Evolutionary conservation across 2,888 invertebrate species (phyloP).

Genomic region (Pasiphila rectangulata): DNA sequence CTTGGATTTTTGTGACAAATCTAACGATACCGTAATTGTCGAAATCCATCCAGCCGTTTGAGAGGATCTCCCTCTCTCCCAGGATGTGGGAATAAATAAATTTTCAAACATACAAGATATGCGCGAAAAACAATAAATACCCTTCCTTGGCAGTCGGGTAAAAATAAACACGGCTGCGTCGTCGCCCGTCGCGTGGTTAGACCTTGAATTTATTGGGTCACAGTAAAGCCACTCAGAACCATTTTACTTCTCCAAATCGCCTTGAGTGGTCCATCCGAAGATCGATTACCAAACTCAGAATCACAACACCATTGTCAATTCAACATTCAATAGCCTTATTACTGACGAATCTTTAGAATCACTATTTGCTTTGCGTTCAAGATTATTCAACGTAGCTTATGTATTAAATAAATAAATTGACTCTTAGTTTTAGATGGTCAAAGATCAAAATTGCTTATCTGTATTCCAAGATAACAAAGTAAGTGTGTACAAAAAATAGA

Average conservation of each 20-base stretch:
- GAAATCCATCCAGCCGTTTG: too few relatives aligned
- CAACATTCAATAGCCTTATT: slow-evolving; percentile 42
- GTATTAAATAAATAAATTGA: not conserved
- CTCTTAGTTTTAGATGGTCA: not conserved
- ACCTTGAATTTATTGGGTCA: too few relatives aligned
- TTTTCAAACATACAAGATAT: too few relatives aligned
- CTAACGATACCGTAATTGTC: too few relatives aligned
- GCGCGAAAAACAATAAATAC: too few relatives aligned
- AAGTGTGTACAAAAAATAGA: slow-evolving; percentile 2
- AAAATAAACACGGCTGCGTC: too few relatives aligned
- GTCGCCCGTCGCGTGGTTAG: too few relatives aligned
- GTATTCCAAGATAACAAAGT: not conserved
- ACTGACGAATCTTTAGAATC: slow-evolving; percentile 39
- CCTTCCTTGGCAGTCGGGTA: too few relatives aligned
- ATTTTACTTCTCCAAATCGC: slow-evolving; percentile 1
- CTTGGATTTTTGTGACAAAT: too few relatives aligned
- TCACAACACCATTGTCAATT: slow-evolving; percentile 44
- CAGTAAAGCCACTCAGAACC: not conserved
- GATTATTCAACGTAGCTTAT: slow-evolving; percentile 17
- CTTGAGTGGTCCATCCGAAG: slow-evolving; percentile 16
- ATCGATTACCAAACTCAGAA: slow-evolving; percentile 34
- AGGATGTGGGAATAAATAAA: too few relatives aligned
- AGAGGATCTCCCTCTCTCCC: too few relatives aligned
- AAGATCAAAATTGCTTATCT: slow-evolving; percentile 8
- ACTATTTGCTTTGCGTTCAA: slow-evolving; percentile 38